Conservation (phyloP, 2,797 vertebrate genomes). For the Channallabes apus region DNA sequence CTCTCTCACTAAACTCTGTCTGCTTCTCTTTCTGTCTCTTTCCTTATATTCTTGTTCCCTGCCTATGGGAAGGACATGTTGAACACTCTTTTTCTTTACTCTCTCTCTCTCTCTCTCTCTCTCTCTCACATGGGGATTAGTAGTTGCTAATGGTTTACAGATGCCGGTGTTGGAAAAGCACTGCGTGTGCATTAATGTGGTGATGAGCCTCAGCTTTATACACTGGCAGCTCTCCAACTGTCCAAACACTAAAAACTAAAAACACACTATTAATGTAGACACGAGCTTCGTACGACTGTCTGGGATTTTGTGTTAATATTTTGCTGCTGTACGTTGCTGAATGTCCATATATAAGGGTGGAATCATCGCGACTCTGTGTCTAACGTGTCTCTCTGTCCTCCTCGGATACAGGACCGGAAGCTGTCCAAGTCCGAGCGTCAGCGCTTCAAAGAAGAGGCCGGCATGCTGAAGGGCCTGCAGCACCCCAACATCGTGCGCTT, state of each 20-base stretch:
- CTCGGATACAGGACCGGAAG: conserved; percentile 85
- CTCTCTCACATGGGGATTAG: conserved; percentile 38
- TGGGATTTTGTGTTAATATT: neutral
- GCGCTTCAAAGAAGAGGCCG: conserved; percentile 97
- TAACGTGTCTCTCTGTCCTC: neutral
- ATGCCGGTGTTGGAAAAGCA: conserved; percentile 45
- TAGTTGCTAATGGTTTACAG: conserved; percentile 52
- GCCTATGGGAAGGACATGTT: too few relatives aligned
- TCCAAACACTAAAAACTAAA: neutral
- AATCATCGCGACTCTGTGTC: neutral
- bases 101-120: neutral
- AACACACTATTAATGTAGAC: neutral
- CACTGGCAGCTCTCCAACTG: conserved; percentile 7
- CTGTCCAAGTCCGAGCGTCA: conserved; percentile 94
- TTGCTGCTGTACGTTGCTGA: neutral
- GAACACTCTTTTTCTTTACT: neutral
- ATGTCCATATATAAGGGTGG: neutral
- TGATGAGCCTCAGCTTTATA: conserved; percentile 28
- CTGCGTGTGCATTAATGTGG: conserved; percentile 42
- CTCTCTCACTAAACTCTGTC: too few relatives aligned
- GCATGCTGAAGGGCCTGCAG: conserved; percentile 98
- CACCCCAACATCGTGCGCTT: conserved; percentile 99
- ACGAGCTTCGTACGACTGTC: neutral
- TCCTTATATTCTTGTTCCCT: too few relatives aligned
- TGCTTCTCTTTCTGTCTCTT: neutral